Base-by-base conservation (phyloP, 2,888 invertebrate genomes). In the Ormyrus pomaceus region DNA sequence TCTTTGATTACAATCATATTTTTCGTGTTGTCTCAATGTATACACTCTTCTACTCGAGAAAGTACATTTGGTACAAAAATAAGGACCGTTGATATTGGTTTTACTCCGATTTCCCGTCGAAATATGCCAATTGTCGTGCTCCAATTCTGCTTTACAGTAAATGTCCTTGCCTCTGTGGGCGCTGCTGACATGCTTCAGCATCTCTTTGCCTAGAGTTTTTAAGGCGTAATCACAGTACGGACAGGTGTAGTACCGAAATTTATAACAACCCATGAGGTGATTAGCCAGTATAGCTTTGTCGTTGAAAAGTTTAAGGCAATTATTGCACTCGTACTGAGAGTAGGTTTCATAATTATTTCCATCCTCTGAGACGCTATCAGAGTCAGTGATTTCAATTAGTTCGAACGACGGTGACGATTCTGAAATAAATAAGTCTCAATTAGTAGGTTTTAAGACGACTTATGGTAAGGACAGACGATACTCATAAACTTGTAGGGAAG, bases 241-340 rank as follows among this genome's bases (percentile, higher is more conserved):
- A 9, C 65, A 65, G 9, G 3, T 6, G 19, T 13, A 51, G 19
- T 65, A 6, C 5, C 19, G 9, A 9, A 5, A 46, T 8, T 65
- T 65, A 5, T 65, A 51, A 19, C 65, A 65, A 51, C 51, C 19
- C 19, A 65, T 46, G 9, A 65, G 19, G 9, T 51, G 65, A 51
- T 65, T 65, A 0, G 46, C 19, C 19, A 65, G 51, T 6, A 51
- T 2, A 19, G 19, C 9, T 51, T 65, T 65, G n/a, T 64, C 7
- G 48, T 48, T 2, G 13, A 65, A 65, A 9, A 19, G 11, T 7
- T 64, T 13, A 6, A 6, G 7, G 9, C 65, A 65, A 19, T 19
- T 65, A 19, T 50, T 10, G 34, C 65, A 65, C 7, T 50, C 8
- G 11, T 46, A 65, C 62, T 61, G 34, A 34, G 34, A 34, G 34